Percentiles rank a stretch among this genome's conserved stretches.
Conservation (phyloP, 1,140 invertebrate genomes). For the Diuraphis noxia region DNA sequence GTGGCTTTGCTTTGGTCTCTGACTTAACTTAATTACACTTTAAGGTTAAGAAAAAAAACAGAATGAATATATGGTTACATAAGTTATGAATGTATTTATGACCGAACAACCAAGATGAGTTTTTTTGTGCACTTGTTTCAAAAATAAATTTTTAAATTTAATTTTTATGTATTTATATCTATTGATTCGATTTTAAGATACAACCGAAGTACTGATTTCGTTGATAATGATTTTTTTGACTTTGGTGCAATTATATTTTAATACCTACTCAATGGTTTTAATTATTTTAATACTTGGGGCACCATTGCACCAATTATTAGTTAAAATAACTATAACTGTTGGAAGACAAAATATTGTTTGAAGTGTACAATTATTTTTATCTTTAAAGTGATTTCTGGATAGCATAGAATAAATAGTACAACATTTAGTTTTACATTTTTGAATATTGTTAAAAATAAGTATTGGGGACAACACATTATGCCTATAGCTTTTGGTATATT, state of each 20-base stretch:
- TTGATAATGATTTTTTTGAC: background rate
- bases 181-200: background rate
- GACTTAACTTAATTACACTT: background rate
- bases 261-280: background rate
- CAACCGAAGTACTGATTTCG: background rate
- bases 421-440: background rate
- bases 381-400: background rate
- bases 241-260: background rate
- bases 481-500: background rate
- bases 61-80: background rate
- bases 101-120: background rate
- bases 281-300: background rate
- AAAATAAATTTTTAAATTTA: background rate
- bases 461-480: background rate
- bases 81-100: background rate
- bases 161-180: background rate
- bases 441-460: background rate
- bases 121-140: background rate
- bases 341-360: conserved; percentile 4
- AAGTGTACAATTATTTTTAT: background rate
- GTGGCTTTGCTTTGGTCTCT: background rate
- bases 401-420: background rate
- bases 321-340: background rate
- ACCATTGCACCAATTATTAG: background rate
- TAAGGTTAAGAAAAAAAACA: background rate